Evolutionary conservation across 2,888 invertebrate species (phyloP).

Genomic region (Lamellibrachia columna): DNA sequence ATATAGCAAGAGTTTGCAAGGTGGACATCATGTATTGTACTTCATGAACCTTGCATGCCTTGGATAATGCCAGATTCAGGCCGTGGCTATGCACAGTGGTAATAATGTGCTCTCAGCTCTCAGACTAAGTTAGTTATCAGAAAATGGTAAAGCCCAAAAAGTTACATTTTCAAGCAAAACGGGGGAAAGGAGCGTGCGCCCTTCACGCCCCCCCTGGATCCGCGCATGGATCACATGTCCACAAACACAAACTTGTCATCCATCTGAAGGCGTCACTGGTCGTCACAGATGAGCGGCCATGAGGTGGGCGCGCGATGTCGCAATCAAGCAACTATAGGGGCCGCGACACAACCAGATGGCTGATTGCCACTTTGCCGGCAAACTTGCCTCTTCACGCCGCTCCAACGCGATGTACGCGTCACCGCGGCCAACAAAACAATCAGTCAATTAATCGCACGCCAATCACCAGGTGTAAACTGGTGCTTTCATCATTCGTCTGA

Average conservation of each 20-base stretch:
- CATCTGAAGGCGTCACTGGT: background rate
- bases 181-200: too few relatives aligned
- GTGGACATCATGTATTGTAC: too few relatives aligned
- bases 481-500: slow-evolving; percentile 16
- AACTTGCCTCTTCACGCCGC: background rate
- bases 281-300: background rate
- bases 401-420: background rate
- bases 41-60: too few relatives aligned
- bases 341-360: background rate
- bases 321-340: background rate
- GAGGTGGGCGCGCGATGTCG: background rate
- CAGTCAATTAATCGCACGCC: background rate
- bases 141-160: too few relatives aligned
- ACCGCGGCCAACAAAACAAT: background rate
- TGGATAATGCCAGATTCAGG: too few relatives aligned
- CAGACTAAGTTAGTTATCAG: too few relatives aligned
- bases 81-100: too few relatives aligned
- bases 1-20: too few relatives aligned
- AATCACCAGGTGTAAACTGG: background rate
- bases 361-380: background rate
- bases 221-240: background rate
- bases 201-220: background rate
- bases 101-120: too few relatives aligned
- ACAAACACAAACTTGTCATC: background rate
- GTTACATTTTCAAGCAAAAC: too few relatives aligned